These are phyloP conservation scores for Typhlichthys subterraneus DNA, from an alignment of 2,797 vertebrate genomes.

Conservation along the genomic window DNA sequence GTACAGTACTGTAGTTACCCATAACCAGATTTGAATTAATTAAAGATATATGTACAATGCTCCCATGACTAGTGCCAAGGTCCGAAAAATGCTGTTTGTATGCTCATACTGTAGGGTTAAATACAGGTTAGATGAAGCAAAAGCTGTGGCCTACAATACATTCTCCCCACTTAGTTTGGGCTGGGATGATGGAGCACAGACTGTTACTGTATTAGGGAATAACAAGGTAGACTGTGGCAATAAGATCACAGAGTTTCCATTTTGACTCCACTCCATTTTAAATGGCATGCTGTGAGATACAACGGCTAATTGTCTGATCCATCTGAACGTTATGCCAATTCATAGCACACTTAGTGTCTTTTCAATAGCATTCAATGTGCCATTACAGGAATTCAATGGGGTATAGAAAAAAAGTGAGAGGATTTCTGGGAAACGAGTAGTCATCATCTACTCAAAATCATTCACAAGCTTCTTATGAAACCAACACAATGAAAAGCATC, in stretches of 20 bases:
- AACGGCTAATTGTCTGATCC: conserved; percentile 66
- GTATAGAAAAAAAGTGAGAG: conserved; percentile 43
- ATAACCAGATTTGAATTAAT: no score
- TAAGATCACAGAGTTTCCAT: conserved; percentile 54
- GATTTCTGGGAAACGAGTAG: conserved; percentile 45
- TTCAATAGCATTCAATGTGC: conserved; percentile 59
- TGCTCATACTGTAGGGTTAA: no score
- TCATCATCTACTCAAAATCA: conserved; percentile 38
- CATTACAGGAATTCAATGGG: conserved; percentile 61
- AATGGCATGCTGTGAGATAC: conserved; percentile 54
- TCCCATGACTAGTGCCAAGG: no score
- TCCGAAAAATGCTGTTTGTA: no score
- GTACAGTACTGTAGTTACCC: no score
- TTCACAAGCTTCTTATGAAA: conserved; percentile 25
- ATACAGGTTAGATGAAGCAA: no score
- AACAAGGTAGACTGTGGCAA: conserved; percentile 49
- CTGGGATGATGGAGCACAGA: background rate
- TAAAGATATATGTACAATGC: no score
- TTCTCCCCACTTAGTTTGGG: conserved; percentile 1
- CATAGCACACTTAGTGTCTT: conserved; percentile 59
- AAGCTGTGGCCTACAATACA: background rate
- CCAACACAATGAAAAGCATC: conserved; percentile 41
- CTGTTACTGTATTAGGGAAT: conserved; percentile 35
- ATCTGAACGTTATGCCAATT: conserved; percentile 63
- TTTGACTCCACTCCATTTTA: conserved; percentile 63